Base-by-base conservation (phyloP, 2,888 invertebrate species). In the Sarcophaga rosellei region DNA sequence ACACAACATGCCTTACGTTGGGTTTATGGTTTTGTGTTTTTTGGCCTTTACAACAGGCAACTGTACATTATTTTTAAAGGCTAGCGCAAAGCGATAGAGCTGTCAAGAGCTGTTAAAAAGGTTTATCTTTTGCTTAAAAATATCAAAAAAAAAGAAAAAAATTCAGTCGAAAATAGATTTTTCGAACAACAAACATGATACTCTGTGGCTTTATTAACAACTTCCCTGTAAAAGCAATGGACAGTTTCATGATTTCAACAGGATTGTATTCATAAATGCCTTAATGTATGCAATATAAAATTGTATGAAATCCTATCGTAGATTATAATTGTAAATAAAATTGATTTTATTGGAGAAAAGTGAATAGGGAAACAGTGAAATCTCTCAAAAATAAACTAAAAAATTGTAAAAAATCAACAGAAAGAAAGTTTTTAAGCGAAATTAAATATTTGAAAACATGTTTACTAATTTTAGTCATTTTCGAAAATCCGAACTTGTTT, bases 281-380 rank as follows among this genome's bases (percentile, higher is more conserved):
- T 77, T 72, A 72, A 72, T 23, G 21, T 73, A 72, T 59, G 72
- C 72, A 65, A 45, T 62, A 68, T 21, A 69, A 25, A 69, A 47
- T 75, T 76, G 35, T 76, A 5, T 57, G 15, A n/a, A 66, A 65
- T 59, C 11, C 59, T 45, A 21, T 61, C 17, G 20, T 12, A 17
- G 45, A 4, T 47, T 23, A 21, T 20, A 72, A 35, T 57, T 20
- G 20, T 57, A 35, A 72, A 35, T 23, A 45, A 23, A 62, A 74
- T 47, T 45, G 23, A 4, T 21, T n/a, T 17, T 35, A 45, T 61
- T 68, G 15, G 10, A 15, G 20, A 21, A 47, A 44, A 44, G 20
- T 44, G 44, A 4, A 8, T 6, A 21, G 0, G 0, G 5, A 47
- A 68, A 68, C 47, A 68, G 68, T 47, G 2, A 68, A 47, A 23